A percentile compares a stretch with the other conserved stretches of the same genome.
Conservation (phyloP, 2,113 vertebrate species). For the Macaca nemestrina region DNA sequence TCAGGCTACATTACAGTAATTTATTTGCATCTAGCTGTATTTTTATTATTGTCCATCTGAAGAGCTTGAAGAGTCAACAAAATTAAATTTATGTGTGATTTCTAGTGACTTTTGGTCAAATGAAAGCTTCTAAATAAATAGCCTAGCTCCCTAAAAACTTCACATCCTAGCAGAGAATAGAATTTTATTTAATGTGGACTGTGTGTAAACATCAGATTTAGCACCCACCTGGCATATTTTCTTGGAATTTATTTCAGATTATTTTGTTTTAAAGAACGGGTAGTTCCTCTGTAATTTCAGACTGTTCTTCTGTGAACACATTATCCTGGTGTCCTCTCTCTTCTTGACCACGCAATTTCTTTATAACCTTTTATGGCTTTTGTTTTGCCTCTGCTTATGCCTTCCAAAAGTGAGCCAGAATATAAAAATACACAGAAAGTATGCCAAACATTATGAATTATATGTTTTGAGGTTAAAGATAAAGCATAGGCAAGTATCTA, state of each 20-base stretch:
- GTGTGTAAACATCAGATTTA: background rate
- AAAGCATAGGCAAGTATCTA: background rate
- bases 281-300: slow-evolving; percentile 51
- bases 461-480: background rate
- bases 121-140: slow-evolving; percentile 1
- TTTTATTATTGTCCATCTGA: background rate
- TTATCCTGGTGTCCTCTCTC: slow-evolving; percentile 6
- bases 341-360: slow-evolving; percentile 37
- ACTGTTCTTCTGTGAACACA: slow-evolving; percentile 44
- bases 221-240: slow-evolving; percentile 10
- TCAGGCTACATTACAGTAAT: background rate
- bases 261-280: slow-evolving; percentile 70
- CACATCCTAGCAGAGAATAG: background rate
- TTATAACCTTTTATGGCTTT: slow-evolving; percentile 51
- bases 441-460: slow-evolving; percentile 32
- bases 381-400: slow-evolving; percentile 51
- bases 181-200: background rate
- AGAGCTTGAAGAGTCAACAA: background rate
- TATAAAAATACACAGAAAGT: slow-evolving; percentile 26
- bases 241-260: slow-evolving; percentile 50
- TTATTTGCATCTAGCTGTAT: background rate
- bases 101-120: background rate
- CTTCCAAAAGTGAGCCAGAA: slow-evolving; percentile 54
- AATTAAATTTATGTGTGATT: background rate
- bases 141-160: background rate